Evolutionary conservation across 1,140 invertebrate species (phyloP).

Genomic region (Aleiodes sp.): DNA sequence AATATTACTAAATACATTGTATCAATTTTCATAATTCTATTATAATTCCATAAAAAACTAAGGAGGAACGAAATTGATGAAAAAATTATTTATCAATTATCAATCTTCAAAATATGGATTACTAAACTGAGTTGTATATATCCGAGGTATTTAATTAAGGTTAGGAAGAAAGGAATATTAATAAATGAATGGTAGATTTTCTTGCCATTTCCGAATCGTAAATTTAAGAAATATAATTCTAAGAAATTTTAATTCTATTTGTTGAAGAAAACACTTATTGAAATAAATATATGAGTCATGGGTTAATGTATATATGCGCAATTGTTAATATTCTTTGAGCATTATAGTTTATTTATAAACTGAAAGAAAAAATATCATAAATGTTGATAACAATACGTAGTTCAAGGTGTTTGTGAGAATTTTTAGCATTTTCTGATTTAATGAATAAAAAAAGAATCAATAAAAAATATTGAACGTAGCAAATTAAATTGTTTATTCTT

Average conservation of each 20-base stretch:
- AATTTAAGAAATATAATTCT: not conserved
- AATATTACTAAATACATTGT: not conserved
- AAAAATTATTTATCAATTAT: too few species aligned
- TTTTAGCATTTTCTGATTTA: too few species aligned
- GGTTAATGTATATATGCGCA: not conserved
- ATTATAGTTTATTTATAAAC: too few species aligned
- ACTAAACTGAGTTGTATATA: constrained; percentile 11
- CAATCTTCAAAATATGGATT: too few species aligned
- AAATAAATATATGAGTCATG: too few species aligned
- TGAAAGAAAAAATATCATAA: not conserved
- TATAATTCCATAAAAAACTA: not conserved
- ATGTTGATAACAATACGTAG: too few species aligned
- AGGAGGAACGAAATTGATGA: too few species aligned
- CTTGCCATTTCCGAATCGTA: not conserved
- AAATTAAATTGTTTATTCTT: too few species aligned
- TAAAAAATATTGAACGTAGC: too few species aligned
- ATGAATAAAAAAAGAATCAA: too few species aligned
- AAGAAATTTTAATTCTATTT: not conserved
- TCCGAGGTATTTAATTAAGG: constrained; percentile 1
- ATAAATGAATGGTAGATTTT: not conserved
- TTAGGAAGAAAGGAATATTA: too few species aligned
- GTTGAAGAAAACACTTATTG: not conserved
- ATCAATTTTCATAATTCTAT: not conserved
- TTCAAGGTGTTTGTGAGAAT: too few species aligned
- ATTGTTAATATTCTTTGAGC: not conserved